phyloP scores from a whole-genome alignment of 1,140 invertebrate genomes.

The Ridgeia piscesae region DNA sequence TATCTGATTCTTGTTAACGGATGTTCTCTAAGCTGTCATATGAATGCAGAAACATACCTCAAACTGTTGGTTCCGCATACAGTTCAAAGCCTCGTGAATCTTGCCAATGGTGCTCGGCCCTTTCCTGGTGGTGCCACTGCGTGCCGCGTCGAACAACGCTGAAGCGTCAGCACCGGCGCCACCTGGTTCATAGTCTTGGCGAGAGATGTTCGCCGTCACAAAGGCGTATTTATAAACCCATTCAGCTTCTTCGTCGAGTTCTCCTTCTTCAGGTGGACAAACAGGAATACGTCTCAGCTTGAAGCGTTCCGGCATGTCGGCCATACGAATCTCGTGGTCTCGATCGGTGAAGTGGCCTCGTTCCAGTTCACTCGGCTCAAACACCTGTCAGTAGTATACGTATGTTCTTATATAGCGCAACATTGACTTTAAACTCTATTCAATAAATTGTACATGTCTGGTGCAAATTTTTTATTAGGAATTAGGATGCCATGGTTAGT shows the following conservation, averaged over 20 bases:
- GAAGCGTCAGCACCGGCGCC: neutral
- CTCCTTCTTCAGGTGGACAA: slow-evolving; percentile 69
- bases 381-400: slow-evolving; percentile 66
- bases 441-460: too few species aligned
- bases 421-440: too few species aligned
- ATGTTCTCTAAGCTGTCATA: neutral
- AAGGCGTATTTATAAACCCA: slow-evolving; percentile 98
- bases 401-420: too few species aligned
- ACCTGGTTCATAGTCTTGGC: slow-evolving; percentile 14
- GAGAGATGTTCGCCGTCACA: slow-evolving; percentile 66
- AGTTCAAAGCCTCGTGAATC: slow-evolving; percentile 91
- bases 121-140: slow-evolving; percentile 31
- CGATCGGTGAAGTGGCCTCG: slow-evolving; percentile 91
- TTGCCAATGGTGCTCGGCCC: slow-evolving; percentile 67
- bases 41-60: slow-evolving; percentile 62
- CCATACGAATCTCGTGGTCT: slow-evolving; percentile 78
- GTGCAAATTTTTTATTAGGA: too few species aligned
- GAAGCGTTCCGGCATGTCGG: slow-evolving; percentile 68
- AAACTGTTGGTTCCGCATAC: slow-evolving; percentile 91
- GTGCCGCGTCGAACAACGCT: neutral
- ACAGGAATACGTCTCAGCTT: slow-evolving; percentile 83
- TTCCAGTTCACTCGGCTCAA: slow-evolving; percentile 96
- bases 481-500: too few species aligned
- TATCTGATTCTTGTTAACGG: too few species aligned
- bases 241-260: slow-evolving; percentile 91